These are phyloP conservation scores for Clarias magur DNA, from an alignment of 2,113 vertebrate genomes.

Conservation along the genomic window DNA sequence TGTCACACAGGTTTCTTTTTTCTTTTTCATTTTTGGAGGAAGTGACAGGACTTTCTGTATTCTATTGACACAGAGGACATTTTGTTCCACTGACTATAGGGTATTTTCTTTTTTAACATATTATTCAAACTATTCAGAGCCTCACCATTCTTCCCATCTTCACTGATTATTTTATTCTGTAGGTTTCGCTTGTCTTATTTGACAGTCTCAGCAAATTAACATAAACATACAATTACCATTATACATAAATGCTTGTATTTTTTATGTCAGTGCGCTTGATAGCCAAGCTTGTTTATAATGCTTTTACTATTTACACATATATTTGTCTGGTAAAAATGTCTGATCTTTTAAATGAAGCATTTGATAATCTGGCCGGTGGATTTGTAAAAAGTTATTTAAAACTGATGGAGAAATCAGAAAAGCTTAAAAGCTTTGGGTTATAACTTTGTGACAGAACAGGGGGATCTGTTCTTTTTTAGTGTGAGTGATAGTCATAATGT, in stretches of 20 bases:
- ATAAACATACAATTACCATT: background rate
- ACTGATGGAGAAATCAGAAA: background rate
- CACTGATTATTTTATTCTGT: background rate
- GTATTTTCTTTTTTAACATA: too few relatives aligned
- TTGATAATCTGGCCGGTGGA: background rate
- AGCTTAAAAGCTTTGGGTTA: background rate
- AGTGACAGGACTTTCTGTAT: slow-evolving; percentile 27
- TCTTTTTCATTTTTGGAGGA: slow-evolving; percentile 14
- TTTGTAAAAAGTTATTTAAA: too few relatives aligned
- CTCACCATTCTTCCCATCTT: too few relatives aligned
- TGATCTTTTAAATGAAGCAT: background rate
- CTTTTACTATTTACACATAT: background rate
- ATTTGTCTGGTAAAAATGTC: background rate
- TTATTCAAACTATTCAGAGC: too few relatives aligned
- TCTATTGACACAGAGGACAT: background rate
- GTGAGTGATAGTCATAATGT: background rate
- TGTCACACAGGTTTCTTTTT: slow-evolving; percentile 16
- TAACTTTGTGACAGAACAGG: background rate
- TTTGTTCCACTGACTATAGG: background rate
- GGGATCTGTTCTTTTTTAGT: background rate
- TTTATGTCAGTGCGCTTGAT: background rate
- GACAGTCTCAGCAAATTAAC: background rate
- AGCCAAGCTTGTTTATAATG: background rate
- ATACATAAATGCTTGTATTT: background rate
- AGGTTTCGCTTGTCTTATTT: background rate